phyloP scores from a whole-genome alignment of 2,113 vertebrate species.

The Cygnus buccinator region DNA sequence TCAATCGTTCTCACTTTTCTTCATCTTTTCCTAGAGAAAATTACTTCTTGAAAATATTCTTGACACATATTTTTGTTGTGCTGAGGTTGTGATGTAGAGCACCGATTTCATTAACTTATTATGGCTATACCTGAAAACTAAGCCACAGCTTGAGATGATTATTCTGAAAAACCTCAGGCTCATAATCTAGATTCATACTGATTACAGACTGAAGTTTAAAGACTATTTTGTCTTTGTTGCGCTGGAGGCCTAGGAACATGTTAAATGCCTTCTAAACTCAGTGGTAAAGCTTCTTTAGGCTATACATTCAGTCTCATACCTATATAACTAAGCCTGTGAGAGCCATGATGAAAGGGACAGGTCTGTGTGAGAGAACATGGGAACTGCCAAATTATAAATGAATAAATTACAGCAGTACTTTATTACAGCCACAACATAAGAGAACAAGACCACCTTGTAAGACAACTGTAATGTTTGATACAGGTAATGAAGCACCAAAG shows the following conservation, averaged over 20 bases:
- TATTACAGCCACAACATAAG: background rate
- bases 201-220: background rate
- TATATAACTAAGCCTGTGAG: background rate
- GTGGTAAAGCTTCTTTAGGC: background rate
- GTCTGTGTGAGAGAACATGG: background rate
- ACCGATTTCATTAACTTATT: background rate
- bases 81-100: background rate
- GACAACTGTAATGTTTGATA: background rate
- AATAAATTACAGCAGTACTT: background rate
- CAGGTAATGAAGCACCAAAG: background rate
- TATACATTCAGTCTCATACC: background rate
- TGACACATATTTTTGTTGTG: background rate
- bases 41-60: background rate
- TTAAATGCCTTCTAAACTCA: background rate
- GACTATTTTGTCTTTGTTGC: background rate
- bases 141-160: background rate
- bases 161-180: background rate
- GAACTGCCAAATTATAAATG: background rate
- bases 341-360: background rate
- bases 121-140: background rate
- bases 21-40: background rate
- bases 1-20: background rate
- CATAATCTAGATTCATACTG: background rate
- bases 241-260: background rate
- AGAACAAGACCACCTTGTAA: background rate